Percentiles rank a stretch among this genome's conserved stretches.
phyloP scores from a whole-genome alignment of 2,888 invertebrate species.

The Polymixis flavicincta region DNA sequence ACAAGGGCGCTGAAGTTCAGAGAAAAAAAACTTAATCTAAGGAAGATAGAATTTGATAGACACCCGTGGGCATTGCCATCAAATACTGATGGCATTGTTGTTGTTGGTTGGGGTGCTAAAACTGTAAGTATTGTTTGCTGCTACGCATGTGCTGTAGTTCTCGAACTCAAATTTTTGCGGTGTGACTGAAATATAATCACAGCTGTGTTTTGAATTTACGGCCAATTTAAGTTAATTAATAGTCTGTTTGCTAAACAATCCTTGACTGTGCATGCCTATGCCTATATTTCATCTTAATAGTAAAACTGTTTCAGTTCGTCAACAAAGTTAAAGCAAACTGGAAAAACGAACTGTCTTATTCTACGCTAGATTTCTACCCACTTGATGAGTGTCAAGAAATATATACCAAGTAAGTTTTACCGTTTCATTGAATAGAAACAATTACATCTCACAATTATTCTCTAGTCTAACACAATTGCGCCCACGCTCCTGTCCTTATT shows the following conservation, averaged over 20 bases:
- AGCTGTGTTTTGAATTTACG: background rate
- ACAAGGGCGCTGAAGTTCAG: slow-evolving; percentile 67
- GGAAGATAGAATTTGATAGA: slow-evolving; percentile 78
- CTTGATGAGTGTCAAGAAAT: slow-evolving; percentile 77
- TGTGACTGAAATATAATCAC: background rate
- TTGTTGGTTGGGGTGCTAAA: slow-evolving; percentile 83
- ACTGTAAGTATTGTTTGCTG: slow-evolving; percentile 68
- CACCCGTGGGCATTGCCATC: slow-evolving; percentile 65
- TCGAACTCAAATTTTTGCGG: background rate
- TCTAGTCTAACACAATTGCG: background rate
- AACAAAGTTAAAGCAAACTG: slow-evolving; percentile 70
- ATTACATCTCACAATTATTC: background rate
- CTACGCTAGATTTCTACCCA: slow-evolving; percentile 77
- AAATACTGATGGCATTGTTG: slow-evolving; percentile 75
- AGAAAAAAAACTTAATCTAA: slow-evolving; percentile 62
- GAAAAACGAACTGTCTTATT: slow-evolving; percentile 72
- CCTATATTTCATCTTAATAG: background rate
- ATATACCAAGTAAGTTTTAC: slow-evolving; percentile 72
- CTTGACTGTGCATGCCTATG: background rate
- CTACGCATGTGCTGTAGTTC: background rate
- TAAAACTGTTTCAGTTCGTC: slow-evolving; percentile 60
- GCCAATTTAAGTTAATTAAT: background rate
- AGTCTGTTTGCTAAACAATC: background rate
- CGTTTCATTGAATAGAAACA: background rate
- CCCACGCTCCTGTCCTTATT: too few relatives aligned